Base-by-base conservation (phyloP, 2,888 invertebrate genomes). In the Callosobruchus maculatus region DNA sequence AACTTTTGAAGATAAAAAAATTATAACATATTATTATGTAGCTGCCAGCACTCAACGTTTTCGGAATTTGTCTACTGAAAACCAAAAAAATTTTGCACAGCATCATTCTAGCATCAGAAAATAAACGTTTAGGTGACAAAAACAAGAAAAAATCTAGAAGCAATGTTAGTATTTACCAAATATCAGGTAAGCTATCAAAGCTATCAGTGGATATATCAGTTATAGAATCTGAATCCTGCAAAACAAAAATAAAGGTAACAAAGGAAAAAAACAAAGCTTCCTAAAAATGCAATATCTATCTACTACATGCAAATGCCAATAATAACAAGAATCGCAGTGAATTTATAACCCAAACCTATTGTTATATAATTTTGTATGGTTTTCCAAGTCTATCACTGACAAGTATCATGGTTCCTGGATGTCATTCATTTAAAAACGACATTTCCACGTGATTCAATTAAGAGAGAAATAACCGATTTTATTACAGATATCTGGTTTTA, bases 211-310 rank as follows among this genome's bases (percentile, higher is more conserved):
- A 81, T 77, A 80, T 74, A 74, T 83, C 82, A 73, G 79, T 82
- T 79, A 82, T 79, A 75, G 81, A 82, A 80, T 78, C 80, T 80
- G 82, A 82, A 77, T 80, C 84, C 84, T 85, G 84, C 78, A 84
- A 83, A 77, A 71, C 18, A 75, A 78, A 79, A 80, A 77, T 67
- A 75, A 79, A 73, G 67, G 70, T 70, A 71, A 71, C 49, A 49
- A 49, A 26, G 7, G 26, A 26, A 49, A 49, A 49, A 49, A 18
- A n/a, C n/a, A n/a, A 49, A 49, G 49, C 49, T 49, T 26, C 49
- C 13, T 49, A 4, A 26, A 26, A 18, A 49, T 49, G 49, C 49
- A 13, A 49, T 49, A 49, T 49, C 13, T 49, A 49, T 49, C 9
- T 49, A 49, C 49, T 13, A 18, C 49, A 49, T 49, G 49, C 49